Base-by-base conservation (phyloP, 2,888 invertebrate species). In the Monoplex corrugatus region DNA sequence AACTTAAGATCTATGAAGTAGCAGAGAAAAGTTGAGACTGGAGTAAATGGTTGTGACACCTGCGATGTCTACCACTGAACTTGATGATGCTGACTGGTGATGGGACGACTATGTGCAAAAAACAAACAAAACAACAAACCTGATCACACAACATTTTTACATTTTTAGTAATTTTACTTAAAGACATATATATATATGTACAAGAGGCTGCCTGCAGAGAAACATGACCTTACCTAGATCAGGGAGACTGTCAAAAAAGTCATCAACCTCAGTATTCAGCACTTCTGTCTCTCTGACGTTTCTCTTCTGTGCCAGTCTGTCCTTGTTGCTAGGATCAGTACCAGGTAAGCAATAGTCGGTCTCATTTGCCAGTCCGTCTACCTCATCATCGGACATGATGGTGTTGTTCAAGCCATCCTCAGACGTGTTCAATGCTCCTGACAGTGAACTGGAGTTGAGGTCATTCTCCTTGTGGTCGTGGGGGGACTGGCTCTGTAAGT, bases 251-350 rank as follows among this genome's bases (percentile, higher is more conserved):
- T 88, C 68, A 82, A 88, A 88, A 63, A 82, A 83, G 40, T 88
- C 83, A 19, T 75, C 86, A 38, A 83, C 89, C 35, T 89, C 91
- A 32, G 87, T 83, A 32, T 90, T 89, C 16, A 88, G 68, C n/a
- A n/a, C 28, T 32, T 80, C 75, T 1, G 38, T 40, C n/a, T 86
- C 84, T 28, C 57, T 84, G 2, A 86, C 78, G 32, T 44, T 89
- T 35, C 72, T 82, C 86, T 91, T 89, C 57, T 86, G 75, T 68
- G 72, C 89, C 87, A 91, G 89, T 13, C 90, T 89, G 68, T 84
- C 85, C 44, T 88, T 90, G 6, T 8, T 43, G n/a, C 13, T 32
- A 43, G 28, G 28, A 16, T 68, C 32, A 32, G 44, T 35, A 19
- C 32, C 43, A 40, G n/a, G 28, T 1, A 43, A 0, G 8, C 40